Conservation (phyloP, 2,113 vertebrate genomes). For the Elachura formosa region DNA sequence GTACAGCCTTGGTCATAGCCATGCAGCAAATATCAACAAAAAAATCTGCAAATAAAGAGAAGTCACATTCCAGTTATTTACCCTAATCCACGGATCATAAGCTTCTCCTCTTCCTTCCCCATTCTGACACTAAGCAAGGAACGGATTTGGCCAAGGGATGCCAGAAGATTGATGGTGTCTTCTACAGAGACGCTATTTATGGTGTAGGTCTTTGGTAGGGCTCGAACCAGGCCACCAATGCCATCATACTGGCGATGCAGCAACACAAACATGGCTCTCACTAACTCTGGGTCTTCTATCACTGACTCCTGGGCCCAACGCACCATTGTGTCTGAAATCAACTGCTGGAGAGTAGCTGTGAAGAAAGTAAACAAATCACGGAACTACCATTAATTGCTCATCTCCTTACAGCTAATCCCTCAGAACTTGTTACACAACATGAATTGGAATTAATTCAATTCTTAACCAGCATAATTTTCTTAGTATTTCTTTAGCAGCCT, state of each 20-base stretch:
- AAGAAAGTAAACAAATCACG: background rate
- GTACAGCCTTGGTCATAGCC: background rate
- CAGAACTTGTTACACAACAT: background rate
- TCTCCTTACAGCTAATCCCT: background rate
- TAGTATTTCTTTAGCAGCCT: background rate
- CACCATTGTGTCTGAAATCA: constrained; percentile 95
- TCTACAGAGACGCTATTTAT: constrained; percentile 93
- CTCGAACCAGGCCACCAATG: constrained; percentile 88
- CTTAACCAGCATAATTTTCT: background rate
- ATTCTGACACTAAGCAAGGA: constrained; percentile 94
- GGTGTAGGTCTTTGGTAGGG: constrained; percentile 93
- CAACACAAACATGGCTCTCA: constrained; percentile 94
- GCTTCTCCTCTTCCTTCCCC: constrained; percentile 94
- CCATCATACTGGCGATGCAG: constrained; percentile 93
- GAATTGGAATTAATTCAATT: background rate
- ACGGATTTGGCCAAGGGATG: constrained; percentile 91
- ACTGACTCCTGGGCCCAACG: constrained; percentile 95
- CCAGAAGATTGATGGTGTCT: constrained; percentile 91
- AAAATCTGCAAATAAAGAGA: background rate
- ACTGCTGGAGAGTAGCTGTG: constrained; percentile 88
- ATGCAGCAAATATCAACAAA: background rate
- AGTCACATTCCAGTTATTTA: constrained; percentile 49
- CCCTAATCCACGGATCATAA: constrained; percentile 96
- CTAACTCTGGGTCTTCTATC: constrained; percentile 92
- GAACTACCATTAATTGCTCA: background rate